A percentile compares a stretch with the other conserved stretches of the same genome.
Evolutionary conservation across 1,140 invertebrate species (phyloP).

Genomic region (Steinernema feltiae): DNA sequence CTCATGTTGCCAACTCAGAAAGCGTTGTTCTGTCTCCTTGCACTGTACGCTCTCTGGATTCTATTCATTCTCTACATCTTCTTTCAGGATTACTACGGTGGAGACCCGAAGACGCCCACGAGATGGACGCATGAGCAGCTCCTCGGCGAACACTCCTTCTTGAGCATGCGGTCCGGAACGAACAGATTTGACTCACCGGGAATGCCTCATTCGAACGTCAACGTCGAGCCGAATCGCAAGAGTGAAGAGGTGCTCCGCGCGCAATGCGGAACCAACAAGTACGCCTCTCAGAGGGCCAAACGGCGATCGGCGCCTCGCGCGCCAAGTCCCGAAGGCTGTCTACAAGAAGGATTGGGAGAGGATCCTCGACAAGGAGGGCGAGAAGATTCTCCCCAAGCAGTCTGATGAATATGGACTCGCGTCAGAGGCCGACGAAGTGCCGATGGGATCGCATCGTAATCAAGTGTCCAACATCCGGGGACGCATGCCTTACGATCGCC

Average conservation of each 20-base stretch:
- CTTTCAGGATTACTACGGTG: conserved; percentile 32
- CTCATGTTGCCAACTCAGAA: too few relatives aligned
- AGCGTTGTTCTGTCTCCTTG: too few relatives aligned
- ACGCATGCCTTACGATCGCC: conserved; percentile 54
- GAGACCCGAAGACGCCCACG: conserved; percentile 59
- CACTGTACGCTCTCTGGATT: too few relatives aligned
- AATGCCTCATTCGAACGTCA: conserved; percentile 57
- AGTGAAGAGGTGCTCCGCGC: conserved; percentile 51
- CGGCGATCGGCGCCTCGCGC: conserved; percentile 37
- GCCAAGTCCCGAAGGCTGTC: conserved; percentile 48
- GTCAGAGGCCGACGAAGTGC: conserved; percentile 54
- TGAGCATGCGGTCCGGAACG: conserved; percentile 82
- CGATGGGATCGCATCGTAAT: conserved; percentile 56
- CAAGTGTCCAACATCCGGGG: conserved; percentile 57
- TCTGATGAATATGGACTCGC: conserved; percentile 56
- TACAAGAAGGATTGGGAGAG: conserved; percentile 58
- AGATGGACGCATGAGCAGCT: conserved; percentile 83
- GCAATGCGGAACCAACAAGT: conserved; percentile 57
- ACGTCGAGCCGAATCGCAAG: conserved; percentile 51
- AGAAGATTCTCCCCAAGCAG: conserved; percentile 55
- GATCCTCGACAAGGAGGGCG: conserved; percentile 56
- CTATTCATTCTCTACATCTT: too few relatives aligned
- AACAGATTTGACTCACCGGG: conserved; percentile 74
- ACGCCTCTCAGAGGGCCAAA: conserved; percentile 56
- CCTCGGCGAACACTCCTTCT: conserved; percentile 73